Evolutionary conservation across 2,797 vertebrate genomes (phyloP).

Genomic region (Paguma larvata): DNA sequence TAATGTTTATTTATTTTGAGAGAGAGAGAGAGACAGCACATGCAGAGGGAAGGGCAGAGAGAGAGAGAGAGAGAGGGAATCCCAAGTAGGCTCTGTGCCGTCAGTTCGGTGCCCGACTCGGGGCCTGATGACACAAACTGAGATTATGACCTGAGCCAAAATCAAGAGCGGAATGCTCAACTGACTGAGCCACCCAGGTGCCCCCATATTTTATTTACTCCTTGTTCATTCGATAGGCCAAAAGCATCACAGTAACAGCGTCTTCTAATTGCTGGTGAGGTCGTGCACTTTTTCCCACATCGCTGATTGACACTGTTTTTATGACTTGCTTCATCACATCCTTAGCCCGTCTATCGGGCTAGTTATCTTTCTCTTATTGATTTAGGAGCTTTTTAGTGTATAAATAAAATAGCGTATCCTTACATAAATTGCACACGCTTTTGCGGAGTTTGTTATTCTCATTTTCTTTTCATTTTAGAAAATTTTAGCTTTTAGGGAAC

Average conservation of each 20-base stretch:
- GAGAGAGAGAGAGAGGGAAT: neutral
- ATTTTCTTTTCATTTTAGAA: neutral
- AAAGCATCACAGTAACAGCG: neutral
- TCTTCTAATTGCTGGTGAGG: neutral
- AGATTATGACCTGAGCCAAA: neutral
- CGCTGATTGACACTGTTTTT: neutral
- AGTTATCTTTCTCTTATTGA: neutral
- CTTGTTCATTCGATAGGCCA: neutral
- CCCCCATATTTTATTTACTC: neutral
- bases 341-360: neutral
- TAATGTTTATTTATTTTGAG: too few species aligned
- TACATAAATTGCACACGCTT: neutral
- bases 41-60: too few species aligned
- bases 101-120: too few species aligned
- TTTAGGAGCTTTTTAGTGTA: neutral
- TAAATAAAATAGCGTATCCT: neutral
- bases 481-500: neutral
- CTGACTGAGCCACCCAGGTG: neutral
- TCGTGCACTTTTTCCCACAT: neutral
- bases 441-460: neutral
- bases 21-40: too few species aligned
- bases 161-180: neutral
- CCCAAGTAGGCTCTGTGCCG: neutral
- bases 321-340: neutral
- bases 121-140: too few species aligned